These are phyloP conservation scores for Pipistrellus nathusii DNA, from an alignment of 2,797 vertebrate genomes.

Conservation along the genomic window DNA sequence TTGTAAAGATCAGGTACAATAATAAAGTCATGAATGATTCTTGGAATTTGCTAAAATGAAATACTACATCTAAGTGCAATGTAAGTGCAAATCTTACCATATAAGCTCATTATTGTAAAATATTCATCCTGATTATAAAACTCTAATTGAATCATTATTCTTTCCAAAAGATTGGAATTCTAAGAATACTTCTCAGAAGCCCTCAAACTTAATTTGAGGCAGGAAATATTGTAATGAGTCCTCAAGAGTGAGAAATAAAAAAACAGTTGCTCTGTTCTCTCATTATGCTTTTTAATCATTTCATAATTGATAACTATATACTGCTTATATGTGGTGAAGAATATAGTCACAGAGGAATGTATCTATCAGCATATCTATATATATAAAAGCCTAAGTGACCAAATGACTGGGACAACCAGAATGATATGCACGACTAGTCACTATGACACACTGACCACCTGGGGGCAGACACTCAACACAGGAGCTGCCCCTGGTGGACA, in stretches of 20 bases:
- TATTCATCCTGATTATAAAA: constrained; percentile 77
- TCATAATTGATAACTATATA: constrained; percentile 74
- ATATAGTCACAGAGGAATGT: constrained; percentile 44
- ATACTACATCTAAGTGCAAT: constrained; percentile 68
- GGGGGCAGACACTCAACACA: too few species aligned
- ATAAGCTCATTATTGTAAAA: constrained; percentile 79
- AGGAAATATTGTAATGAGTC: constrained; percentile 76
- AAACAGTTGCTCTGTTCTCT: constrained; percentile 61
- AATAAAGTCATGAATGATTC: constrained; percentile 75
- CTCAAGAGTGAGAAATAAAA: constrained; percentile 73
- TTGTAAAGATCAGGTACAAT: constrained; percentile 75
- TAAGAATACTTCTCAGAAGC: constrained; percentile 80
- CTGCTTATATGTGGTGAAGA: constrained; percentile 64
- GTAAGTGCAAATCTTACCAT: constrained; percentile 71
- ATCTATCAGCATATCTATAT: background rate
- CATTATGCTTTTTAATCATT: constrained; percentile 75
- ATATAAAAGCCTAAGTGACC: too few species aligned
- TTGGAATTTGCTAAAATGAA: constrained; percentile 78
- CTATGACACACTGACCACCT: too few species aligned
- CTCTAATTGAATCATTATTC: constrained; percentile 81
- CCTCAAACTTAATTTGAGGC: constrained; percentile 77
- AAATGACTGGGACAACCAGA: too few species aligned
- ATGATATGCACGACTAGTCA: too few species aligned
- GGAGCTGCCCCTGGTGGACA: too few species aligned
- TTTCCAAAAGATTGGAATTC: constrained; percentile 78